Conservation (phyloP, 1,140 invertebrate species). For the Zaprionus nigranus region DNA sequence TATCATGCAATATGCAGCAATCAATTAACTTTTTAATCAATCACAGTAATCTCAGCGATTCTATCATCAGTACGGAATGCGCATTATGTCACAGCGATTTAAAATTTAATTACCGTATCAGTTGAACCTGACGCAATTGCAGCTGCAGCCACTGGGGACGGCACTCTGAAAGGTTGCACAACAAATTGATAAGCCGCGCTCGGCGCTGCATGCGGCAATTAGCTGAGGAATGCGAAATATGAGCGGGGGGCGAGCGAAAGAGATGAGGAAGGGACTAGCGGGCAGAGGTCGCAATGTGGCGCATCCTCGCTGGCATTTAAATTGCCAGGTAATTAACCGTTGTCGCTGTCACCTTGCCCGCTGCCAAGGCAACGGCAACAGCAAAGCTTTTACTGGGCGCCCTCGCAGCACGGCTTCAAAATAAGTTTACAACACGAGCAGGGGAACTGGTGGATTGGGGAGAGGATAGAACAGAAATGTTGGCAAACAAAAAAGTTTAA, state of each 20-base stretch:
- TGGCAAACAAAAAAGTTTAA: constrained; percentile 45
- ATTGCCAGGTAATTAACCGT: constrained; percentile 49
- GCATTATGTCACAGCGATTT: neutral
- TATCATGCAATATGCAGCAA: constrained; percentile 1
- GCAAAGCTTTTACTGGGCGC: neutral
- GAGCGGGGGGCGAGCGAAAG: neutral
- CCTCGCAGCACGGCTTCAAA: neutral
- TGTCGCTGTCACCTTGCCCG: constrained; percentile 38
- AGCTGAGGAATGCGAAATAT: constrained; percentile 25
- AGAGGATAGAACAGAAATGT: neutral
- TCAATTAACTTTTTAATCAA: constrained; percentile 7
- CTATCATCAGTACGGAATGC: neutral
- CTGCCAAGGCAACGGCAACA: constrained; percentile 10
- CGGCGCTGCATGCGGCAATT: constrained; percentile 50
- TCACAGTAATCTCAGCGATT: neutral
- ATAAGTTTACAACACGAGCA: neutral
- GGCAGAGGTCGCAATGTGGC: constrained; percentile 8
- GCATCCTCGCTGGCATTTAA: constrained; percentile 42
- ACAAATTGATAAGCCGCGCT: constrained; percentile 64
- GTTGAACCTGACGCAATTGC: neutral
- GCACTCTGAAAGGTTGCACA: constrained; percentile 17
- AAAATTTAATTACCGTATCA: neutral
- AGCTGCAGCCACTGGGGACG: neutral
- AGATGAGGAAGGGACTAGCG: neutral
- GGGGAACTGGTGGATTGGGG: neutral